Evolutionary conservation across 1,140 invertebrate genomes (phyloP).

Genomic region (Vollenhovia emeryi): DNA sequence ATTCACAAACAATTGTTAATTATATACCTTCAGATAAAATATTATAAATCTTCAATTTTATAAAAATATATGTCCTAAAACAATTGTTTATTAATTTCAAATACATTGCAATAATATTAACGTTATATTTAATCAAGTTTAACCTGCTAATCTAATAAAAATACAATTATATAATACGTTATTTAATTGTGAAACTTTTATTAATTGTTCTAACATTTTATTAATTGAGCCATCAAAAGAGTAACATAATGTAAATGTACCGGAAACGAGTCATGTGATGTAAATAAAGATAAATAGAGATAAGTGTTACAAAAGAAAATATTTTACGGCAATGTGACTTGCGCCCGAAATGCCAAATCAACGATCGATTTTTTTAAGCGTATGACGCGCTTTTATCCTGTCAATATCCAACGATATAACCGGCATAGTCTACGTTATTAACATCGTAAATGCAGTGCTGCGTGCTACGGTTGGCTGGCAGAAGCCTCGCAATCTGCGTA

Average conservation of each 20-base stretch:
- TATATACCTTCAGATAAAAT: neutral
- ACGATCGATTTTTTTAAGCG: conserved; percentile 1
- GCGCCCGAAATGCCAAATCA: neutral
- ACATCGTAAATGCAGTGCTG: conserved; percentile 43
- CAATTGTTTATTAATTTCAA: neutral
- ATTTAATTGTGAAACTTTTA: neutral
- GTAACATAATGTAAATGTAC: neutral
- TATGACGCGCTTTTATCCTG: conserved; percentile 6
- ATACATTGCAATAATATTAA: neutral
- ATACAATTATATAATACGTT: neutral
- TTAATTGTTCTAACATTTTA: neutral
- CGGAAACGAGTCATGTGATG: neutral
- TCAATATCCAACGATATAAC: conserved; percentile 52
- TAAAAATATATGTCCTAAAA: neutral
- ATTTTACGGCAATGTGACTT: neutral
- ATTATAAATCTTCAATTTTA: neutral
- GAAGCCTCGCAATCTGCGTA: conserved; percentile 59
- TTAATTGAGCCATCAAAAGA: neutral
- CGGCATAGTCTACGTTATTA: conserved; percentile 44
- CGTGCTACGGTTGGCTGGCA: conserved; percentile 29
- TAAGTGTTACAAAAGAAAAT: neutral
- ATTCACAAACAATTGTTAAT: neutral
- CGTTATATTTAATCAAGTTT: neutral
- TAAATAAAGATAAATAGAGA: too few species aligned
- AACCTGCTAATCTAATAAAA: neutral